Percentiles rank a stretch among this genome's conserved stretches.
Evolutionary conservation across 2,113 vertebrate species (phyloP).

Genomic region (Pagrus major): DNA sequence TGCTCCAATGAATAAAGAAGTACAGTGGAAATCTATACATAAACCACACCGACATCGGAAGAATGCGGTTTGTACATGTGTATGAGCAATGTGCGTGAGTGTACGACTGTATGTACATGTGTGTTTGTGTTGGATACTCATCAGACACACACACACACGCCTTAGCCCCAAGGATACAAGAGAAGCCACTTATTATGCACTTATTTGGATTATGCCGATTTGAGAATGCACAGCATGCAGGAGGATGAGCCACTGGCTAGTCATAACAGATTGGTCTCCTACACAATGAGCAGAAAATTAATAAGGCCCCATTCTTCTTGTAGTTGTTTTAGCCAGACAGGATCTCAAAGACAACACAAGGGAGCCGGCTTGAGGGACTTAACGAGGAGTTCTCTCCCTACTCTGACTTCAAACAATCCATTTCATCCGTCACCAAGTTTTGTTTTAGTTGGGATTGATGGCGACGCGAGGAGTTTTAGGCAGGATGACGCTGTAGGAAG

Average conservation of each 20-base stretch:
- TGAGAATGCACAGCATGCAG: slow-evolving; percentile 52
- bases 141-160: slow-evolving; percentile 64
- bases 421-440: slow-evolving; percentile 16
- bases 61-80: slow-evolving; percentile 38
- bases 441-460: slow-evolving; percentile 26
- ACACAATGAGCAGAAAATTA: slow-evolving; percentile 19
- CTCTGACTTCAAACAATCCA: neutral
- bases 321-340: slow-evolving; percentile 16
- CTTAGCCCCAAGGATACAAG: slow-evolving; percentile 67
- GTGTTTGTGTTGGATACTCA: slow-evolving; percentile 72
- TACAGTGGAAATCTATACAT: slow-evolving; percentile 1
- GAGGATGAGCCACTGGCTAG: slow-evolving; percentile 40
- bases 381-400: slow-evolving; percentile 2
- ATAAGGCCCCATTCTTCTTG: slow-evolving; percentile 1
- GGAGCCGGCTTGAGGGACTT: slow-evolving; percentile 25
- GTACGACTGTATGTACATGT: slow-evolving; percentile 28
- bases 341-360: slow-evolving; percentile 3
- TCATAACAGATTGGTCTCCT: slow-evolving; percentile 37
- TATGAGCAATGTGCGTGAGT: slow-evolving; percentile 4
- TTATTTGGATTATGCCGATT: slow-evolving; percentile 54
- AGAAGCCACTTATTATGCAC: slow-evolving; percentile 51
- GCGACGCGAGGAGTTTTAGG: slow-evolving; percentile 12
- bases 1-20: neutral
- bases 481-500: slow-evolving; percentile 42
- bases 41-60: neutral